These are phyloP conservation scores for Drosophila nikananu DNA, from an alignment of 1,140 invertebrate species.

Conservation along the genomic window DNA sequence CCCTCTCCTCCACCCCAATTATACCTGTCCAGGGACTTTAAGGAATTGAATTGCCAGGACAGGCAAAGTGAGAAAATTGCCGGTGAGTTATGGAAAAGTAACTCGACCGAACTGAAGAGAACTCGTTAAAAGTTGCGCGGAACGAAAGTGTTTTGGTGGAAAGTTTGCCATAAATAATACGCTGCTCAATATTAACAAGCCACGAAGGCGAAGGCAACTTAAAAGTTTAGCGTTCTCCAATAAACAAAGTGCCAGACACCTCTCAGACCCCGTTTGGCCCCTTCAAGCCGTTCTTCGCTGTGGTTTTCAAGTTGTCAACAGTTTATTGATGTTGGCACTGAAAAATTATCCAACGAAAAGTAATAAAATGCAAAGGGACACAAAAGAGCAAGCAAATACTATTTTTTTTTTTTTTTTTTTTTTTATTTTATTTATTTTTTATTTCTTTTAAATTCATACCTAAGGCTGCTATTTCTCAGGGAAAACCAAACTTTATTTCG, in stretches of 20 bases:
- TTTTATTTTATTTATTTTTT: no score
- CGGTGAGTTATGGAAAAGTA: constrained; percentile 24
- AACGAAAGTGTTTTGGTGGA: constrained; percentile 62
- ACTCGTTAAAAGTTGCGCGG: constrained; percentile 73
- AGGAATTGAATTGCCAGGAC: constrained; percentile 31
- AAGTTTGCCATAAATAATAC: constrained; percentile 80
- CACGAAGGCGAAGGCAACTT: constrained; percentile 44
- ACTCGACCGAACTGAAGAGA: constrained; percentile 38
- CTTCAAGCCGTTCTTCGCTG: constrained; percentile 23
- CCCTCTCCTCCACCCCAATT: neutral
- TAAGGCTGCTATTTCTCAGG: neutral
- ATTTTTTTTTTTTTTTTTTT: neutral
- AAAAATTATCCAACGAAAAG: neutral
- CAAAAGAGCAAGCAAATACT: neutral
- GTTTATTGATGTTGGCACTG: constrained; percentile 8
- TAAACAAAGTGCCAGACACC: constrained; percentile 68
- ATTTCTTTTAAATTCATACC: neutral
- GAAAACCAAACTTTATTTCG: neutral
- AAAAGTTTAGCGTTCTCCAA: constrained; percentile 71
- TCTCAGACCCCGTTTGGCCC: neutral
- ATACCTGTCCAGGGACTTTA: constrained; percentile 14
- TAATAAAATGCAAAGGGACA: neutral
- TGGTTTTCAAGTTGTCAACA: constrained; percentile 51
- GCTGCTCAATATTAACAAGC: constrained; percentile 79
- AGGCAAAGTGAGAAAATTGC: constrained; percentile 32